Evolutionary conservation across 2,113 vertebrate species (phyloP).

Genomic region (Archilochus colubris): DNA sequence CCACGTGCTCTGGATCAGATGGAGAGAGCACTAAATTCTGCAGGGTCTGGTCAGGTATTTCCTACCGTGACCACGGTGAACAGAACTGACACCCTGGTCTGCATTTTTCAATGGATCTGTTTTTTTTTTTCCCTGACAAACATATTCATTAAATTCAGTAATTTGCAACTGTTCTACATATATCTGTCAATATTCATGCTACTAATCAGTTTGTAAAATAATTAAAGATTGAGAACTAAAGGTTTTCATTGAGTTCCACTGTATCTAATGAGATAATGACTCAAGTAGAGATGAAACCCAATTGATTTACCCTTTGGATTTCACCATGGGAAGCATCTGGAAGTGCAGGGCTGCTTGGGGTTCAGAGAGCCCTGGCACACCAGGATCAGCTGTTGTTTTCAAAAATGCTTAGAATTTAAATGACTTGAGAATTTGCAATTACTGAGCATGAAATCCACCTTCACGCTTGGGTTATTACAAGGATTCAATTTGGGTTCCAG

Average conservation of each 20-base stretch:
- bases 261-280: neutral
- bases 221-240: neutral
- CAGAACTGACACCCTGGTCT: neutral
- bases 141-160: neutral
- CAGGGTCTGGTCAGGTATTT: too few relatives aligned
- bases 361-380: neutral
- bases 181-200: neutral
- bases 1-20: rapidly evolving
- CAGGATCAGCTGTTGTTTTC: conserved; percentile 42
- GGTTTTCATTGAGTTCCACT: neutral
- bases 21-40: rapidly evolving
- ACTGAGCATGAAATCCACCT: neutral
- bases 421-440: neutral
- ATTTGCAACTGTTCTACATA: neutral
- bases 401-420: neutral
- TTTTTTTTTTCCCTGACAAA: too few relatives aligned
- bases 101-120: neutral
- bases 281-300: neutral
- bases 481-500: neutral
- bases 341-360: neutral
- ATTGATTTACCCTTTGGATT: rapidly evolving
- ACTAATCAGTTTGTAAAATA: neutral
- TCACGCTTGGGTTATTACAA: conserved; percentile 28
- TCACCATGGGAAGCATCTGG: rapidly evolving
- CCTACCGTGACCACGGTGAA: neutral